phyloP scores from a whole-genome alignment of 2,113 vertebrate genomes.

The Sinocyclocheilus anshuiensis region DNA sequence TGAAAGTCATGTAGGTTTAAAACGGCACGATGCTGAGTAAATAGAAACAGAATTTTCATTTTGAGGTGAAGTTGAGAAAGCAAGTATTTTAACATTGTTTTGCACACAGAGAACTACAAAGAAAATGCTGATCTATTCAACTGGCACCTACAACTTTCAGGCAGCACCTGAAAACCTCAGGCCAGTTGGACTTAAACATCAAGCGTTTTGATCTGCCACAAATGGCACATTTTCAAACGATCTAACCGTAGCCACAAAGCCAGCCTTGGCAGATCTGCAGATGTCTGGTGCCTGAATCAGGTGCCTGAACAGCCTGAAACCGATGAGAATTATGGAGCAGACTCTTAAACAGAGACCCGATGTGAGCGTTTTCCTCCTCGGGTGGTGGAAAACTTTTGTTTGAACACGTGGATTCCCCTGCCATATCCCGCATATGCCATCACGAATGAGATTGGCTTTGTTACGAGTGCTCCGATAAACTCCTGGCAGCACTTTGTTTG shows the following conservation, averaged over 20 bases:
- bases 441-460: slow-evolving; percentile 25
- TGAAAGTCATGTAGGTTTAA: not conserved
- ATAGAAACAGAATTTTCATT: not conserved
- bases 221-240: not conserved
- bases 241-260: not conserved
- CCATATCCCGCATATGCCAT: slow-evolving; percentile 13
- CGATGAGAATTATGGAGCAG: slow-evolving; percentile 4
- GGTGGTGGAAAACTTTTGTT: slow-evolving; percentile 5
- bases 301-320: slow-evolving; percentile 32
- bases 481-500: slow-evolving; percentile 2
- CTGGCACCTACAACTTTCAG: slow-evolving; percentile 6
- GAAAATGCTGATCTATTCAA: slow-evolving; percentile 11
- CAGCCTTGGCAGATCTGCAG: slow-evolving; percentile 17
- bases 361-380: not conserved
- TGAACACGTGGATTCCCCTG: slow-evolving; percentile 11
- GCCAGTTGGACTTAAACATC: slow-evolving; percentile 16
- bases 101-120: not conserved
- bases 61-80: not conserved
- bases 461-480: slow-evolving; percentile 35
- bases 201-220: not conserved
- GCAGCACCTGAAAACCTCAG: slow-evolving; percentile 24
- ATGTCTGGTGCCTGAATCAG: slow-evolving; percentile 2
- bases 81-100: slow-evolving; percentile 10
- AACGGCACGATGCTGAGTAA: not conserved
- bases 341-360: slow-evolving; percentile 11